Base-by-base conservation (phyloP, 1,140 invertebrate species). In the Lordiphosa stackelbergi region DNA sequence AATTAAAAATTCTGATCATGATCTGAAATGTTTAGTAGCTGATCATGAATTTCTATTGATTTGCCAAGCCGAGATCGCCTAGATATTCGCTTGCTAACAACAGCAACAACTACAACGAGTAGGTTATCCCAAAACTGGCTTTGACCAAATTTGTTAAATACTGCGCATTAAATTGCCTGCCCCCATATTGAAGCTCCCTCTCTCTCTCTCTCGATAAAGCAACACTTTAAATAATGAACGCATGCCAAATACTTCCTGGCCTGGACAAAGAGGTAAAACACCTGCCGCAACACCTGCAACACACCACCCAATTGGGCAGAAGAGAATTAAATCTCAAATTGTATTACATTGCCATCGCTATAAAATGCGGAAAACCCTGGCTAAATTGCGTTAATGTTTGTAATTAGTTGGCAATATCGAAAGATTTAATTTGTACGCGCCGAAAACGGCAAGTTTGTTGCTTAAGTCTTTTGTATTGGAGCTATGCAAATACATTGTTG, bases 351-450 rank as follows among this genome's bases (percentile, higher is more conserved):
- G 42, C 40, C 42, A 53, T 19, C 40, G 40, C 10, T 35, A 35
- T 58, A n/a, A 48, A 49, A 49, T 55, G 55, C 59, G 63, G 69
- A 54, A 72, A 49, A 45, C 13, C 35, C 57, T 66, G 77, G 60
- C 66, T 40, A 74, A 83, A 79, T 79, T 79, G 75, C 71, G 71
- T 75, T 83, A 79, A 79, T 79, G 56, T 60, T 69, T 38, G 75
- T 81, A 83, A 81, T 81, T 81, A 81, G 77, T 83, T 81, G 66
- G 75, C 56, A 81, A 81, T 81, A 81, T 83, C 68, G 72, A 69
- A 51, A 61, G 56, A 66, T 79, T 81, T 70, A 66, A 69, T 69
- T 66, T 66, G 51, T 22, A 11, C 13, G 9, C 35, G 34, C 41
- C 68, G 47, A 73, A 78, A 81, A 58, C 55, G 62, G 66, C 75